phyloP scores from a whole-genome alignment of 2,797 vertebrate species.

The Okamejei kenojei region DNA sequence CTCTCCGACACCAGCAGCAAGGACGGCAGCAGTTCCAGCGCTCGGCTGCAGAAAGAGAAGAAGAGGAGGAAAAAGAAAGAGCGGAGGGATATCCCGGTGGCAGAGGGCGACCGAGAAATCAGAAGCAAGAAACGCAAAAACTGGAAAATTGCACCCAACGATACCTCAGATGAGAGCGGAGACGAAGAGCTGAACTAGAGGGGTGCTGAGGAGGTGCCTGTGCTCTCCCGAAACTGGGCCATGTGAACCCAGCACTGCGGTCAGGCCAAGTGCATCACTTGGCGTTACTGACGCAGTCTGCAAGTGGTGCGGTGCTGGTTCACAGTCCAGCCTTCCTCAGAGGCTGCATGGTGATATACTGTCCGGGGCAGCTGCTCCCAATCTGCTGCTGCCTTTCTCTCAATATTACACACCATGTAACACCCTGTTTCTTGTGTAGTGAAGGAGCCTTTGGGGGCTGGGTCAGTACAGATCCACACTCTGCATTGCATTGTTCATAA shows the following conservation, averaged over 20 bases:
- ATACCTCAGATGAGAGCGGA: slow-evolving; percentile 68
- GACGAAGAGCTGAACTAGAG: slow-evolving; percentile 60
- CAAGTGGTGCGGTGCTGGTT: neutral
- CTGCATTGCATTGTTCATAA: no score
- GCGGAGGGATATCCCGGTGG: slow-evolving; percentile 39
- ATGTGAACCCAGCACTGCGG: neutral
- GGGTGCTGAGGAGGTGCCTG: neutral
- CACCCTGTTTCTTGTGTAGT: neutral
- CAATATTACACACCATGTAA: neutral
- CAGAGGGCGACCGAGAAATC: slow-evolving; percentile 46
- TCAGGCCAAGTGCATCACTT: slow-evolving; percentile 12
- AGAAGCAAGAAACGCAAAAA: slow-evolving; percentile 72
- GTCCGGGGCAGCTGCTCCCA: neutral
- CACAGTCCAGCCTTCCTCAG: neutral
- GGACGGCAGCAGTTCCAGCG: slow-evolving; percentile 42
- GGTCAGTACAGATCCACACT: neutral
- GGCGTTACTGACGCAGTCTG: neutral
- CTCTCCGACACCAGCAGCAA: slow-evolving; percentile 55
- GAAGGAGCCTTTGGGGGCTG: neutral
- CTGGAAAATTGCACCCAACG: slow-evolving; percentile 73
- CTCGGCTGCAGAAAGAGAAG: slow-evolving; percentile 49
- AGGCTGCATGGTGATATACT: no score
- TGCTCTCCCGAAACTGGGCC: neutral
- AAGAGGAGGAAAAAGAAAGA: slow-evolving; percentile 50
- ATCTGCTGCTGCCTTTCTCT: neutral